Evolutionary conservation across 2,113 vertebrate genomes (phyloP), one percentile per base, ranked within the genome.

Genomic region (Proterorhinus semilunaris): DNA sequence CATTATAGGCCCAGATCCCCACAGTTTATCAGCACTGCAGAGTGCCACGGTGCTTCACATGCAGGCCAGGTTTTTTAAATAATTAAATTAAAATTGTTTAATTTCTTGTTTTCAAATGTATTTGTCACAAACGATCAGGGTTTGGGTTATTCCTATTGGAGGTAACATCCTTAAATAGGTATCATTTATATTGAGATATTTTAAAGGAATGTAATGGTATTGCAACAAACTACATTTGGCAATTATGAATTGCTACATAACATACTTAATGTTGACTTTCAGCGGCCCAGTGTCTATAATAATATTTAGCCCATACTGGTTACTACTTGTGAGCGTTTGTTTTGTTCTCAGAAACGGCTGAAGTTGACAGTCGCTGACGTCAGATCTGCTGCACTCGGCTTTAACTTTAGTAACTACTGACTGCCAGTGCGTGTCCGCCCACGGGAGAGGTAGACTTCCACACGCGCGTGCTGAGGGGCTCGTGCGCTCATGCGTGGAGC

Each of bases 371-470:
- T 69, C 50, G 62, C 65, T 47, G 12, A 10, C 42, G 50, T 10
- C 61, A 62, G 8, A 11, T 55, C 57, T 43, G 57, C 42, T 61
- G 42, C 42, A n/a, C 58, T 61, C 42, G 16, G 62, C 62, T 17
- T 6, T 5, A 17, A 48, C 71, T 86, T 86, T 87, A 83, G 88
- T 84, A 86, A 85, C 86, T 91, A 79, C 77, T 78, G 72, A 86
- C 76, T 82, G 82, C 50, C 69, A 82, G 78, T 74, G 88, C 86
- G 87, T 87, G 82, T 87, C 87, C 81, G 75, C 65, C 81, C 79
- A 85, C 87, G 48, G 62, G 63, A 78, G 84, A 84, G 87, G 86
- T 85, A 82, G 89, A 86, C 78, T 83, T 77, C 68, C 4, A 48
- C 65, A 63, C 87, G 82, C 89, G 79, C 42, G 78, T 84, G 71